Evolutionary conservation across 2,797 vertebrate genomes (phyloP), one percentile per base, ranked within the genome.

Genomic region (Anabacerthia variegaticeps): DNA sequence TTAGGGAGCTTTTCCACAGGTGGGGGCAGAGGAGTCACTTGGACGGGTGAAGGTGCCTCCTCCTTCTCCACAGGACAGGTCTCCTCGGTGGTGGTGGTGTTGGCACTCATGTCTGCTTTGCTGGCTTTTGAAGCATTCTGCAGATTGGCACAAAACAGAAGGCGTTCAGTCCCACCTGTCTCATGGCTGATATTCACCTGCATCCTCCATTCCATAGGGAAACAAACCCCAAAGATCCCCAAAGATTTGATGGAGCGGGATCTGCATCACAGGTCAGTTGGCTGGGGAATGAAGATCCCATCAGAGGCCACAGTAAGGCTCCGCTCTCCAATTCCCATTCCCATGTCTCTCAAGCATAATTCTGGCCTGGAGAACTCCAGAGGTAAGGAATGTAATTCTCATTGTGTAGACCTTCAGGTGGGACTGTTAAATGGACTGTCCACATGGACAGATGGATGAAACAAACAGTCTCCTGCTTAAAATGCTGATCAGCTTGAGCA

Each of bases 101-200:
- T 98, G 39, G 98, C 97, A 97, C 97, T 98, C 46, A 96, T 96
- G 93, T 99, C 99, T 11, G 98, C 98, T 97, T 99, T 99, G 96
- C 98, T 98, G 95, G 98, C 98, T 98, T 99, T 99, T 27, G 98
- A 98, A 88, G 98, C 98, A 19, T 98, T 99, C 98, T 99, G 92
- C 10, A 74, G 76, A 32, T 55, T 12, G 85, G 73, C 55, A 94
- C 30, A 92, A 48, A 67, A n/a, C 0, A 12, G 22, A 67, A 48
- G 14, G 6, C 10, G 14, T 11, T 97, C 62, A 97, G 51, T 49
- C n/a, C 41, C 39, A 9, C 18, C 15, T 23, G 59, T 7, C 23
- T 59, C 39, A 14, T 1, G 1, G 8, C 3, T 22, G 62, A 9
- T 16, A 55, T 28, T 28, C 59, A 34, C 18, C 27, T 41, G n/a